phyloP scores from a whole-genome alignment of 2,797 vertebrate species.

The Enteromius mattozi region DNA sequence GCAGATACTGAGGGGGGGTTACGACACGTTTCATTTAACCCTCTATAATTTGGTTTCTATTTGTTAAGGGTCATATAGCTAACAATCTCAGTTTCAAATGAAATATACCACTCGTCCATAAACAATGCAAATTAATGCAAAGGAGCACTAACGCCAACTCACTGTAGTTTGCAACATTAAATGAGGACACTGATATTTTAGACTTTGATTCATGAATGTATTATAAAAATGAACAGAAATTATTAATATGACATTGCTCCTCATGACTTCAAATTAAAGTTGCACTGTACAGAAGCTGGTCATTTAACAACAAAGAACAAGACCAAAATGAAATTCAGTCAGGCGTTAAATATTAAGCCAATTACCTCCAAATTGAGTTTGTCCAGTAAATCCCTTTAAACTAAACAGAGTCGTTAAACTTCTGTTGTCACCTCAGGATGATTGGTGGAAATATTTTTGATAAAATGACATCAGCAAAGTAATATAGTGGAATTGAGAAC shows the following conservation, averaged over 20 bases:
- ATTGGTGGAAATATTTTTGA: not conserved
- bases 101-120: not conserved
- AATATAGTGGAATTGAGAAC: not conserved
- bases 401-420: not conserved
- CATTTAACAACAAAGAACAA: not conserved
- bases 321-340: not conserved
- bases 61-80: not conserved
- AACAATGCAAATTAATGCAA: not conserved
- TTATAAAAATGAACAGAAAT: not conserved
- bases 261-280: not conserved
- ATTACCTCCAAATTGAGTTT: not conserved
- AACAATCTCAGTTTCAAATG: not conserved
- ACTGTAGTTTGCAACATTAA: not conserved
- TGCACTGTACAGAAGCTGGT: not conserved
- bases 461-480: not conserved
- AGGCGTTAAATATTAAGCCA: not conserved
- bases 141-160: too few species aligned
- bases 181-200: not conserved
- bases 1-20: not conserved
- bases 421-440: not conserved
- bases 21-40: not conserved
- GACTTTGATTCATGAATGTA: too few species aligned
- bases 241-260: not conserved
- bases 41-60: not conserved
- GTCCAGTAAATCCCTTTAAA: not conserved